Evolutionary conservation across 2,797 vertebrate species (phyloP).

Genomic region (Leuciscus waleckii): DNA sequence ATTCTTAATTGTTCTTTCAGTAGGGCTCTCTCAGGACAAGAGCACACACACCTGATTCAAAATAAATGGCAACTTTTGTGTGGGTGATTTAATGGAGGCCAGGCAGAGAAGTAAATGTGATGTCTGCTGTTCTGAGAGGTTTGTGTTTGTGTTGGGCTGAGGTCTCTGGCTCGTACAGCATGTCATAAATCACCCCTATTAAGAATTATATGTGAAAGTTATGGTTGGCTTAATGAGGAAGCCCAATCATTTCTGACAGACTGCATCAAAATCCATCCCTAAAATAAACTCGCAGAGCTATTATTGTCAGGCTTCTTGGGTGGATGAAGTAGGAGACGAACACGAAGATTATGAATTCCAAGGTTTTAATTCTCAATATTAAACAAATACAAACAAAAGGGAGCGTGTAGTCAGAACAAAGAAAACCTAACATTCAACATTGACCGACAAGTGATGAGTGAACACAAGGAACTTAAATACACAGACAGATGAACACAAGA

Average conservation of each 20-base stretch:
- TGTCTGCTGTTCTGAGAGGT: constrained; percentile 36
- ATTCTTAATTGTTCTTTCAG: constrained; percentile 41
- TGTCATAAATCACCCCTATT: constrained; percentile 42
- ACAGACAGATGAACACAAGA: too few relatives aligned
- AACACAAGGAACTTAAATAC: too few relatives aligned
- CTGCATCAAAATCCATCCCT: constrained; percentile 34
- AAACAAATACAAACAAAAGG: too few relatives aligned
- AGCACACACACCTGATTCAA: constrained; percentile 25
- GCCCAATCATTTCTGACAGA: constrained; percentile 65
- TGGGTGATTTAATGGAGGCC: constrained; percentile 6
- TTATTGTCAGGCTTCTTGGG: too few relatives aligned
- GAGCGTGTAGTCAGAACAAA: too few relatives aligned
- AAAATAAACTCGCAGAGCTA: constrained; percentile 9
- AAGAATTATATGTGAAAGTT: constrained; percentile 59
- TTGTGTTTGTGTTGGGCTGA: constrained; percentile 62
- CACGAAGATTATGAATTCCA: too few relatives aligned
- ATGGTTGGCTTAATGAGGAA: constrained; percentile 54
- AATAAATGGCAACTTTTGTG: constrained; percentile 43
- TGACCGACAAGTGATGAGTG: too few relatives aligned
- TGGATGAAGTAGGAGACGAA: too few relatives aligned
- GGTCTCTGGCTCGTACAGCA: constrained; percentile 30
- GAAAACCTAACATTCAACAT: too few relatives aligned
- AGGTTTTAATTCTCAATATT: too few relatives aligned
- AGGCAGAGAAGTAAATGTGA: constrained; percentile 3
- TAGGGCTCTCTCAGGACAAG: constrained; percentile 20